phyloP scores from a whole-genome alignment of 2,888 invertebrate species.

The Eurytoma adleriae region DNA sequence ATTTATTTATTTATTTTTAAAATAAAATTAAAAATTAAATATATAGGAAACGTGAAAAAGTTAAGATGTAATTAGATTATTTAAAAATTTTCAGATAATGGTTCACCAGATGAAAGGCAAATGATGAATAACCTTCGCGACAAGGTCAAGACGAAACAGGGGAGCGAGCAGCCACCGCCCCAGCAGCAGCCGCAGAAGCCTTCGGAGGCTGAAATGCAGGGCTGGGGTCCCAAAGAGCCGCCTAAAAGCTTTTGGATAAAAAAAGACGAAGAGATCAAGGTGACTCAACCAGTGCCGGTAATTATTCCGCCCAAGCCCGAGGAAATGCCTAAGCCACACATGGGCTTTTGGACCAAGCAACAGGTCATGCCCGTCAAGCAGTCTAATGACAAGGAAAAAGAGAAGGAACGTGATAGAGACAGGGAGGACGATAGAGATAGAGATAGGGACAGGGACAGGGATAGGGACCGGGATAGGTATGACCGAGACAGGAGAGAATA shows the following conservation, averaged over 20 bases:
- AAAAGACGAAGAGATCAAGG: constrained; percentile 65
- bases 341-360: constrained; percentile 75
- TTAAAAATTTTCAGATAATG: constrained; percentile 10
- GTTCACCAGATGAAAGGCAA: constrained; percentile 70
- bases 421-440: constrained; percentile 68
- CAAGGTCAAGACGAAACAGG: constrained; percentile 77
- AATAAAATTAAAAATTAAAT: neutral
- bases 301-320: constrained; percentile 63
- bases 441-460: constrained; percentile 66
- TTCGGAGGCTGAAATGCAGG: constrained; percentile 63
- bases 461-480: constrained; percentile 69
- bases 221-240: constrained; percentile 71
- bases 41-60: neutral
- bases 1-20: neutral
- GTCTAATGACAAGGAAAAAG: constrained; percentile 71
- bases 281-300: neutral
- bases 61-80: neutral
- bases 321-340: constrained; percentile 74
- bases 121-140: constrained; percentile 78
- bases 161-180: constrained; percentile 68
- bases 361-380: constrained; percentile 72
- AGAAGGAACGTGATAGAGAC: constrained; percentile 67
- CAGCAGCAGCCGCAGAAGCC: constrained; percentile 47
- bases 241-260: constrained; percentile 69
- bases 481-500: constrained; percentile 68